phyloP scores from a whole-genome alignment of 2,797 vertebrate species.

The Poeciliopsis gracilis region DNA sequence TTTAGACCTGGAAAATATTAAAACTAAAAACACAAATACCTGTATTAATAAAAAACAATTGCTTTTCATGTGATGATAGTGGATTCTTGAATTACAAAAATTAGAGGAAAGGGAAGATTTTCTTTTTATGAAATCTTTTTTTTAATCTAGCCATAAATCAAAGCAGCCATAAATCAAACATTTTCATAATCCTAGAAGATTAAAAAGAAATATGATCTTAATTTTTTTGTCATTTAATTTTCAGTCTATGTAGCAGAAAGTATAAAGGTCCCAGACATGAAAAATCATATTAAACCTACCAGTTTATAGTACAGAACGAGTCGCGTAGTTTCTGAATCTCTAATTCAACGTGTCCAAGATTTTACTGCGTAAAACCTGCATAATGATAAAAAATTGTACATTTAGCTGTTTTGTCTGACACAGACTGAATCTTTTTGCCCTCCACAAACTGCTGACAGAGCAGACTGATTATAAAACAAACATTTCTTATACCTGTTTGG shows the following conservation, averaged over 20 bases:
- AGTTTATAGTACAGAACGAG: neutral
- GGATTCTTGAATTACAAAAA: no score
- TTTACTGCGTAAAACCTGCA: neutral
- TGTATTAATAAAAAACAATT: neutral
- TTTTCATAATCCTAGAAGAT: neutral
- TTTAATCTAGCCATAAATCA: neutral
- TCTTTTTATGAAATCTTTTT: neutral
- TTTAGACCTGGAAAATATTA: no score
- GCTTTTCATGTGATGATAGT: neutral
- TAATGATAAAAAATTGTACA: neutral
- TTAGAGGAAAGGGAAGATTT: neutral
- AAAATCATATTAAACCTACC: neutral
- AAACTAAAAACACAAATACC: neutral
- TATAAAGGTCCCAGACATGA: neutral
- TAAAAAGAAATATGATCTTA: neutral
- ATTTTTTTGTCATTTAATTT: neutral
- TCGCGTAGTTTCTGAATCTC: neutral
- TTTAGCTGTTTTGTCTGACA: neutral
- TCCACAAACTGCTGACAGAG: neutral
- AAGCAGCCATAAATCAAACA: constrained; percentile 4
- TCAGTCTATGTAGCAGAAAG: neutral
- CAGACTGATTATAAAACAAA: neutral
- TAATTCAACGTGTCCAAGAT: neutral
- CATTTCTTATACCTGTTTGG: neutral
- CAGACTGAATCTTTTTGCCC: neutral